Evolutionary conservation across 2,113 vertebrate genomes (phyloP), one percentile per base, ranked within the genome.

Genomic region (Pantherophis guttatus): DNA sequence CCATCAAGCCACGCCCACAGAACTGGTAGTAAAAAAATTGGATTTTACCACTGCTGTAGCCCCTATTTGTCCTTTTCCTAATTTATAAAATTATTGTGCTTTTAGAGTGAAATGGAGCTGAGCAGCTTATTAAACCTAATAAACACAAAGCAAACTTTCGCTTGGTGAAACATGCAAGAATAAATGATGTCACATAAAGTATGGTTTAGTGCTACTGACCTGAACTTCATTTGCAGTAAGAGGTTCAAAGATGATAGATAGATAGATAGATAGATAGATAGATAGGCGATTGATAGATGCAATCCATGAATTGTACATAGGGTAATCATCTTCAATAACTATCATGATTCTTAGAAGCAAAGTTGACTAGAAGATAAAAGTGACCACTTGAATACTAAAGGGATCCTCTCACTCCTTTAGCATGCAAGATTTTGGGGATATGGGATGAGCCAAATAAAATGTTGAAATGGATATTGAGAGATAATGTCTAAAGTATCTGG

Each of bases 351-450:
- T 2, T 23, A 65, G 58, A 48, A 62, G 48, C 55, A 52, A 39
- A 81, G 55, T 92, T 86, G 87, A 59, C 94, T 55, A 10, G 50
- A n/a, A 91, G 39, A n/a, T 17, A 75, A 91, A 81, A 92, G 23
- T 6, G 58, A 1, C 26, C 91, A 29, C 0, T 87, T 93, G 44
- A 81, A 11, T 24, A 86, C 54, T 7, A 4, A 33, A 50, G 75
- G 0, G 89, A 90, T 12, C 90, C 8, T 39, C 21, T 23, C 50
- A 33, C 58, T 21, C 2, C 13, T 93, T 94, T 29, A 65, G 70
- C 87, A 91, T 87, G 19, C 12, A 39, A 58, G 29, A 17, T 54
- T 91, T 17, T 91, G 57, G 87, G 1, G 29, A 24, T 91, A 95
- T 92, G 54, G n/a, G 10, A 91, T 1, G 59, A 93, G 8, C 0